Conservation (phyloP, 2,888 invertebrate species). For the Dendrolimus pini region DNA sequence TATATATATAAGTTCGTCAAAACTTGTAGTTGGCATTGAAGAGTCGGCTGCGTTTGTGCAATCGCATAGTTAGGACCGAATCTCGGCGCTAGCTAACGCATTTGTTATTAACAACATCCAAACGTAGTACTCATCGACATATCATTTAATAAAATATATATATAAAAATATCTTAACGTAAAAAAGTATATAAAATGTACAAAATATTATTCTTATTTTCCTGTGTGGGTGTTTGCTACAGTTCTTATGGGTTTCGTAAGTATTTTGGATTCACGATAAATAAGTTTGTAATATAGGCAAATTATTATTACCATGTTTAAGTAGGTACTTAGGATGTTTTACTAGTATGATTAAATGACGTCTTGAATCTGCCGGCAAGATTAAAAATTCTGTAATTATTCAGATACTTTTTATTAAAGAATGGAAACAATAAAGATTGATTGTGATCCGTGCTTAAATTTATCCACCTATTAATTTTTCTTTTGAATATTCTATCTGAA, state of each 20-base stretch:
- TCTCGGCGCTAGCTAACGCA: background rate
- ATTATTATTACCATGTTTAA: too few species aligned
- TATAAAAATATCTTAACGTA: background rate
- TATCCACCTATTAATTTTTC: too few species aligned
- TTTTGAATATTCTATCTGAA: too few species aligned
- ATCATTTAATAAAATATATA: too few species aligned
- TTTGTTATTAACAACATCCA: background rate
- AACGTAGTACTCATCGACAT: background rate
- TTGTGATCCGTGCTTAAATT: too few species aligned
- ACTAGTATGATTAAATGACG: too few species aligned
- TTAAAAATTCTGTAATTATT: too few species aligned
- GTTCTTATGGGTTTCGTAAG: constrained; percentile 49
- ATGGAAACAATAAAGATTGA: too few species aligned
- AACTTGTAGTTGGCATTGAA: constrained; percentile 47
- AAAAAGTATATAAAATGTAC: constrained; percentile 1
- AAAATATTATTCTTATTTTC: constrained; percentile 20
- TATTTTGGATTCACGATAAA: constrained; percentile 8
- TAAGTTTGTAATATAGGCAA: too few species aligned
- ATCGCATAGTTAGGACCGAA: constrained; percentile 14
- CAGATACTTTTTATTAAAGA: too few species aligned
- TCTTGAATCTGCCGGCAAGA: too few species aligned
- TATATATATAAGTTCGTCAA: constrained; percentile 3
- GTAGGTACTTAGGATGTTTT: too few species aligned
- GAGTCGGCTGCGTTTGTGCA: constrained; percentile 39
- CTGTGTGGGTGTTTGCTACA: constrained; percentile 28